A percentile compares a stretch with the other conserved stretches of the same genome.
Evolutionary conservation across 1,140 invertebrate species (phyloP).

Genomic region (Hycleus cichorii): DNA sequence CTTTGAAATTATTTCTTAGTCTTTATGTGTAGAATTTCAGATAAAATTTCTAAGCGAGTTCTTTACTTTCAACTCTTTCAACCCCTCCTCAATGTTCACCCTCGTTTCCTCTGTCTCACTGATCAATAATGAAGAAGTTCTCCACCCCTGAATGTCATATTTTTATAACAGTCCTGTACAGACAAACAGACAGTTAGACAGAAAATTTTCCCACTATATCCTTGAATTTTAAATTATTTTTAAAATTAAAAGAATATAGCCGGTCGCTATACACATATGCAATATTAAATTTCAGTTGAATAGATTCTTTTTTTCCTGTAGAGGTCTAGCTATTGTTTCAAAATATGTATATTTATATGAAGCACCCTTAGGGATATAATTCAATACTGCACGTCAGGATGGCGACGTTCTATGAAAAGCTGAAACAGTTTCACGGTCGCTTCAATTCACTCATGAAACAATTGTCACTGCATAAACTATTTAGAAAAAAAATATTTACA

Average conservation of each 20-base stretch:
- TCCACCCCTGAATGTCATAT: conserved; percentile 1
- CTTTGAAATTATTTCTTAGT: conserved; percentile 10
- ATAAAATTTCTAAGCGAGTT: conserved; percentile 11
- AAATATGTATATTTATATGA: not conserved
- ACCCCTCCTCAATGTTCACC: conserved; percentile 8
- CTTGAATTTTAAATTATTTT: not conserved
- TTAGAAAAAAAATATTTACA: conserved; percentile 10
- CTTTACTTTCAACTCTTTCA: conserved; percentile 19
- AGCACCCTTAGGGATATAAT: conserved; percentile 19
- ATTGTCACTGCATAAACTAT: conserved; percentile 13
- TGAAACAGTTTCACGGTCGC: conserved; percentile 8
- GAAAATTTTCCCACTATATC: too few species aligned
- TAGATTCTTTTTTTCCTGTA: conserved; percentile 7
- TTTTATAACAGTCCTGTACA: conserved; percentile 3
- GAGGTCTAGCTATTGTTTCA: conserved; percentile 19
- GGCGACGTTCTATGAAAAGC: too few species aligned
- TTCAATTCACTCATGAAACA: conserved; percentile 21
- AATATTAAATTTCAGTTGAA: conserved; percentile 19
- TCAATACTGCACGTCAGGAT: conserved; percentile 4
- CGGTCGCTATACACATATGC: not conserved
- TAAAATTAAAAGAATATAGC: not conserved
- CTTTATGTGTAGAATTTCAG: conserved; percentile 13
- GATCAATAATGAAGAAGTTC: conserved; percentile 16
- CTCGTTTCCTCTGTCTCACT: conserved; percentile 1
- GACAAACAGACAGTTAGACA: not conserved